Base-by-base conservation (phyloP, 1,140 invertebrate genomes). In the Octopus bimaculoides region DNA sequence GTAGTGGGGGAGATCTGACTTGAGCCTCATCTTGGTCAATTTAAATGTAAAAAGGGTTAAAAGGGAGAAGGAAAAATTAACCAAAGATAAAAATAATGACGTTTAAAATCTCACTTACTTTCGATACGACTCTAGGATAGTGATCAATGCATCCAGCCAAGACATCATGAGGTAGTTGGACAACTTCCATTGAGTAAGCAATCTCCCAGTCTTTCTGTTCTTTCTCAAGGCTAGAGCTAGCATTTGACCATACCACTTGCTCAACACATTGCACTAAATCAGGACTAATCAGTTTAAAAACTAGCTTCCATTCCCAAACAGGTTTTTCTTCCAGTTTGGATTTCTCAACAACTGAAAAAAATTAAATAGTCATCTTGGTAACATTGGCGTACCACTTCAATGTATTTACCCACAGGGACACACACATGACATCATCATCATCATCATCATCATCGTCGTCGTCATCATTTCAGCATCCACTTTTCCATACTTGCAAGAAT, bases 241-340 rank as follows among this genome's bases (percentile, higher is more conserved):
- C 80, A 56, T 81, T 79, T 10, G 82, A 79, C 17, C 84, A 80
- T 53, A 89, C 83, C 73, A 81, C 81, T 12, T 81, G 77, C 66
- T 88, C 86, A 20, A 88, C 77, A 74, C 79, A 84, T 54, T 83
- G 79, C 0, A 86, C 83, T 41, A 89, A 75, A 10, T 87, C 86
- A 4, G 82, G 78, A 4, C 83, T 80, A 52, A 89, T 81, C 75
- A 87, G 87, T 80, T 87, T 87, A 79, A 89, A 88, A 78, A 87
- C 85, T 69, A 86, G 74, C 78, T 84, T 86, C 88, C 88, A 89
- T 76, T 88, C 85, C 88, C 88, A 89, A 54, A 79, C 74, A 12
- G 87, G 78, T 73, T 82, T 84, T 54, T 88, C 87, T 78, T 89
- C 87, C 5, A 80, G 71, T 61, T 84, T 82, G 20, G 83, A 84